These are phyloP conservation scores for Tamias sibiricus DNA, from an alignment of 2,113 vertebrate genomes.

Conservation along the genomic window DNA sequence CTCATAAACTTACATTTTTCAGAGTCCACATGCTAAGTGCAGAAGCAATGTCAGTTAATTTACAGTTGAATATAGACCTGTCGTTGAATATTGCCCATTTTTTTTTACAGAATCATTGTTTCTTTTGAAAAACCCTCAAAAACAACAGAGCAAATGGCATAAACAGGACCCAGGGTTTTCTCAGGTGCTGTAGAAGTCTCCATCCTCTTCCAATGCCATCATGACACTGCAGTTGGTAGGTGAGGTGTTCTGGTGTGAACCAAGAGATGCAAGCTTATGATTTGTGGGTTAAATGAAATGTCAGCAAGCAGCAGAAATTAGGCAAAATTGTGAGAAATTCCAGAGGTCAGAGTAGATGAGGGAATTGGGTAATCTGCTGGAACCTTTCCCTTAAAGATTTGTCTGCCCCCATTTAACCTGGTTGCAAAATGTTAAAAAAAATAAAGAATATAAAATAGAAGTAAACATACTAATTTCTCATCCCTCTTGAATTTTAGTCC, in stretches of 20 bases:
- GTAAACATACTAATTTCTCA: background rate
- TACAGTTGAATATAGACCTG: conserved; percentile 44
- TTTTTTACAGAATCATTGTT: conserved; percentile 47
- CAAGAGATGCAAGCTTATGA: background rate
- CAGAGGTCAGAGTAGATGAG: background rate
- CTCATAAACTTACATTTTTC: conserved; percentile 54
- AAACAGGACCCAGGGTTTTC: background rate
- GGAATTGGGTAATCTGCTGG: background rate
- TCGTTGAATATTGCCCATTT: background rate
- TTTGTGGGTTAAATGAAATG: conserved; percentile 29
- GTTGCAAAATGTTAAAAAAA: conserved; percentile 28
- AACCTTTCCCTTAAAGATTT: background rate
- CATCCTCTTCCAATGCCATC: background rate
- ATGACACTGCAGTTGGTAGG: conserved; percentile 22
- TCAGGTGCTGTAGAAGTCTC: background rate
- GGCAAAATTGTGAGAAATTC: conserved; percentile 30
- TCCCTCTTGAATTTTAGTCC: conserved; percentile 4
- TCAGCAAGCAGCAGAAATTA: background rate
- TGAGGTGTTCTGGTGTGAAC: background rate
- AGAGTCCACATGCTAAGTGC: conserved; percentile 1
- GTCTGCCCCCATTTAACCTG: background rate
- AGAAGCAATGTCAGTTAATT: conserved; percentile 56
- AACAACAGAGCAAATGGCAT: conserved; percentile 33
- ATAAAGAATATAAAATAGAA: background rate
- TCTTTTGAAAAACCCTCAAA: conserved; percentile 34